phyloP scores from a whole-genome alignment of 1,140 invertebrate species.

The Drosophila kepulauana region DNA sequence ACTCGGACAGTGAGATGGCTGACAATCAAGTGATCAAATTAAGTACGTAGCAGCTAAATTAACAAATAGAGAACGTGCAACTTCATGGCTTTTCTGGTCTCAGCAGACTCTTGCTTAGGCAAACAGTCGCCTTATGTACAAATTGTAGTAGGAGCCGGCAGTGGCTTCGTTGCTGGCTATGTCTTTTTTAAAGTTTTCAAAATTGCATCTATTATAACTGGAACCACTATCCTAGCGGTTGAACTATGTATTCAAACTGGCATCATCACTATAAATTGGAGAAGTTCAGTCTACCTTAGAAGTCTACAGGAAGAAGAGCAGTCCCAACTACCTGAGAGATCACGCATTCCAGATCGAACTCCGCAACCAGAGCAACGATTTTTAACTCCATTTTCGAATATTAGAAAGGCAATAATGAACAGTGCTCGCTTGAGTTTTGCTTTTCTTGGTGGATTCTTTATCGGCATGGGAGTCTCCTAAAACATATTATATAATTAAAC shows the following conservation, averaged over 20 bases:
- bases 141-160: conserved; percentile 45
- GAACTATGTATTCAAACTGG: conserved; percentile 43
- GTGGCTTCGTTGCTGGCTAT: conserved; percentile 44
- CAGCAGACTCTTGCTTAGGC: conserved; percentile 23
- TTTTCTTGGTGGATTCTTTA: conserved; percentile 54
- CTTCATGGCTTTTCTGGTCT: not conserved
- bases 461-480: conserved; percentile 60
- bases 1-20: not conserved
- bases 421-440: conserved; percentile 43
- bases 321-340: not conserved
- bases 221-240: conserved; percentile 22
- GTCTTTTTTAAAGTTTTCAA: conserved; percentile 48
- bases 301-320: not conserved
- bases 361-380: not conserved
- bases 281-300: no score
- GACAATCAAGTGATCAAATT: conserved; percentile 6
- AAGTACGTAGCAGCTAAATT: conserved; percentile 3
- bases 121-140: conserved; percentile 50
- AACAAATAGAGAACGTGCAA: conserved; percentile 13
- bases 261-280: conserved; percentile 10
- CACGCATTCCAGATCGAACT: not conserved
- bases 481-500: not conserved
- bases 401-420: conserved; percentile 7
- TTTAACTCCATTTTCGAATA: not conserved
- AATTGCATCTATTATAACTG: conserved; percentile 36